Percentiles rank a stretch among this genome's conserved stretches.
phyloP scores from a whole-genome alignment of 1,140 invertebrate genomes.

The Drosophila sp. region DNA sequence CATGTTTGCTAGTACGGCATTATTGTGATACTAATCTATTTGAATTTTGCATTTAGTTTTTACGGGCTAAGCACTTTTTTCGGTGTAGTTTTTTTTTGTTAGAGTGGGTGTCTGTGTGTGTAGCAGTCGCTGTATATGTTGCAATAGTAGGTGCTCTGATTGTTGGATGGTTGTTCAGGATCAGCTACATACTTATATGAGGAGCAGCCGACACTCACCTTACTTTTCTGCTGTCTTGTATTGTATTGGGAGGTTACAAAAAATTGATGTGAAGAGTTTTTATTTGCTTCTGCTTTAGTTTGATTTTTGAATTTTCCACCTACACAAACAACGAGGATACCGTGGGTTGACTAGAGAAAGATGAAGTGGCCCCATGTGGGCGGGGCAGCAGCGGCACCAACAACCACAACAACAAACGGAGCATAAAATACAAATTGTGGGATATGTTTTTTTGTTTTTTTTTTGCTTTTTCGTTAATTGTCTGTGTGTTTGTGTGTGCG shows the following conservation, averaged over 20 bases:
- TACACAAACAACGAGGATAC: not conserved
- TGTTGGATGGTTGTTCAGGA: slow-evolving; percentile 39
- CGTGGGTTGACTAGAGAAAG: not conserved
- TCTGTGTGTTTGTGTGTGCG: not conserved
- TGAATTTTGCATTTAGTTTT: slow-evolving; percentile 62
- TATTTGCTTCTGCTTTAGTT: not conserved
- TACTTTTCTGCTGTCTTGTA: slow-evolving; percentile 21
- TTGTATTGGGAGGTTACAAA: not conserved
- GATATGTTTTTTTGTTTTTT: not conserved
- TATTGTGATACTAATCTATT: slow-evolving; percentile 65
- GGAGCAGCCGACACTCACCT: slow-evolving; percentile 49
- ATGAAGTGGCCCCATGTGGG: not conserved
- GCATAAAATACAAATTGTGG: not conserved
- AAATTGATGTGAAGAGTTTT: not conserved
- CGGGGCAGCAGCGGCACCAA: not conserved
- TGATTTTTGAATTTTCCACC: not conserved
- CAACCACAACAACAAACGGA: slow-evolving; percentile 25
- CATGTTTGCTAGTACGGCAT: slow-evolving; percentile 39
- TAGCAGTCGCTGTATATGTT: slow-evolving; percentile 36
- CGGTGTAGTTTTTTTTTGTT: slow-evolving; percentile 26
- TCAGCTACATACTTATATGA: slow-evolving; percentile 26
- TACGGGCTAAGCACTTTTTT: slow-evolving; percentile 54
- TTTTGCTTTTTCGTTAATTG: too few relatives aligned
- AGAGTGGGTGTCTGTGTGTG: slow-evolving; percentile 14
- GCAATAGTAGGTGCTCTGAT: slow-evolving; percentile 33